These are phyloP conservation scores for Argynnis bischoffii DNA, from an alignment of 2,888 invertebrate genomes.

Conservation along the genomic window DNA sequence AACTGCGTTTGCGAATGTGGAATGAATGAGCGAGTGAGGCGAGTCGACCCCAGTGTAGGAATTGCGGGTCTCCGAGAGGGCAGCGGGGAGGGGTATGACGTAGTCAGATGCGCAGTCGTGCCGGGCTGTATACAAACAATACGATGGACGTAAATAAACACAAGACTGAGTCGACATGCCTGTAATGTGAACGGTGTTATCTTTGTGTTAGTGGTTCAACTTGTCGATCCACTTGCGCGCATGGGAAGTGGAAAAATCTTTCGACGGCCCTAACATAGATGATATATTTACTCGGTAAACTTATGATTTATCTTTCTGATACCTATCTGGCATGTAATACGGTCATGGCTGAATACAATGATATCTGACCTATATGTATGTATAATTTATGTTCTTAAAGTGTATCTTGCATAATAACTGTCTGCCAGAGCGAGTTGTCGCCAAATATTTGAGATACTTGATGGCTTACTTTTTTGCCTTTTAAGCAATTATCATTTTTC, in stretches of 20 bases:
- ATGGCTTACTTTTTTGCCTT: no score
- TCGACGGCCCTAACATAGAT: constrained; percentile 39
- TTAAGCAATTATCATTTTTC: no score
- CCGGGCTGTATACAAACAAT: constrained; percentile 83
- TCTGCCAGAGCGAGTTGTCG: constrained; percentile 2
- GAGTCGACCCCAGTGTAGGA: constrained; percentile 71
- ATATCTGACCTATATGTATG: constrained; percentile 35
- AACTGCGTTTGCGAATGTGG: constrained; percentile 77
- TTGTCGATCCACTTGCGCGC: constrained; percentile 49
- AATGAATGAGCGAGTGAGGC: constrained; percentile 79
- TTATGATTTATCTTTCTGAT: constrained; percentile 31
- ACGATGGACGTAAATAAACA: constrained; percentile 82
- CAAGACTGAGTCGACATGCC: constrained; percentile 65
- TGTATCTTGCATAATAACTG: constrained; percentile 17
- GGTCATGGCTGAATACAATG: constrained; percentile 37
- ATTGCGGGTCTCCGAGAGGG: constrained; percentile 70
- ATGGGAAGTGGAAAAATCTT: constrained; percentile 42
- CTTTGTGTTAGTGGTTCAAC: constrained; percentile 68
- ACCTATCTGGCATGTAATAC: constrained; percentile 31
- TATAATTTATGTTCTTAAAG: constrained; percentile 26
- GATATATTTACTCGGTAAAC: constrained; percentile 31
- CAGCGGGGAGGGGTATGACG: constrained; percentile 66
- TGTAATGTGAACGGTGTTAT: constrained; percentile 69
- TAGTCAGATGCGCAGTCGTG: constrained; percentile 79
- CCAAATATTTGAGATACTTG: not conserved